Evolutionary conservation across 2,113 vertebrate genomes (phyloP).

Genomic region (Lonchura striata): DNA sequence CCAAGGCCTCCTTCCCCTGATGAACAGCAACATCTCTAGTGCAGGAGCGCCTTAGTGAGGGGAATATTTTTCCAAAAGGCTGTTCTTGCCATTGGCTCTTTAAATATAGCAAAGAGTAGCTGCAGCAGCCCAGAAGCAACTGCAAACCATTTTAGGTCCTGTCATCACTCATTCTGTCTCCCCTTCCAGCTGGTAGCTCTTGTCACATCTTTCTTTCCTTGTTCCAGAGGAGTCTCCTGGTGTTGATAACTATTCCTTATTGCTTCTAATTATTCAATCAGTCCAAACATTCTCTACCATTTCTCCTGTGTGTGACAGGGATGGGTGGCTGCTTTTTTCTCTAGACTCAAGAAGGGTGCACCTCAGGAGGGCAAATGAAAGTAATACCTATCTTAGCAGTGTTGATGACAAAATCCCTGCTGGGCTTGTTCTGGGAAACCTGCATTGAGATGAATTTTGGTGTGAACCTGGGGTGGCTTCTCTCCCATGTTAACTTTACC

Average conservation of each 20-base stretch:
- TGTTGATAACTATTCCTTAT: not conserved
- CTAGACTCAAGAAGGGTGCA: not conserved
- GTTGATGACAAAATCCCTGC: not conserved
- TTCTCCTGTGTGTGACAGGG: not conserved
- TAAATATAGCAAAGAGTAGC: constrained; percentile 29
- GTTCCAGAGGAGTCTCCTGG: not conserved
- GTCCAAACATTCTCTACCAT: not conserved
- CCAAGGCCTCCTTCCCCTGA: not conserved
- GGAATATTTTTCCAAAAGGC: not conserved
- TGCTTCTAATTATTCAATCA: not conserved
- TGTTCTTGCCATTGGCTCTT: not conserved
- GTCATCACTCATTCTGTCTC: constrained; percentile 23
- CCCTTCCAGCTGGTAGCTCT: constrained; percentile 32
- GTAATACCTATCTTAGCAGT: not conserved
- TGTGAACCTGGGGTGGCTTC: not conserved
- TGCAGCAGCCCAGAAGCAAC: constrained; percentile 33
- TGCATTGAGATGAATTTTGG: not conserved
- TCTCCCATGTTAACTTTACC: not conserved
- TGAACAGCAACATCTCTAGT: not conserved
- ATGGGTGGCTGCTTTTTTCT: not conserved
- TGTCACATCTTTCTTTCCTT: not conserved
- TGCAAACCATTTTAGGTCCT: constrained; percentile 44
- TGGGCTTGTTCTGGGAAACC: not conserved
- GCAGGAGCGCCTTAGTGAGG: not conserved
- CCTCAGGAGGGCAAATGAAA: not conserved